phyloP scores from a whole-genome alignment of 1,140 invertebrate species.

The Gryllus bimaculatus region DNA sequence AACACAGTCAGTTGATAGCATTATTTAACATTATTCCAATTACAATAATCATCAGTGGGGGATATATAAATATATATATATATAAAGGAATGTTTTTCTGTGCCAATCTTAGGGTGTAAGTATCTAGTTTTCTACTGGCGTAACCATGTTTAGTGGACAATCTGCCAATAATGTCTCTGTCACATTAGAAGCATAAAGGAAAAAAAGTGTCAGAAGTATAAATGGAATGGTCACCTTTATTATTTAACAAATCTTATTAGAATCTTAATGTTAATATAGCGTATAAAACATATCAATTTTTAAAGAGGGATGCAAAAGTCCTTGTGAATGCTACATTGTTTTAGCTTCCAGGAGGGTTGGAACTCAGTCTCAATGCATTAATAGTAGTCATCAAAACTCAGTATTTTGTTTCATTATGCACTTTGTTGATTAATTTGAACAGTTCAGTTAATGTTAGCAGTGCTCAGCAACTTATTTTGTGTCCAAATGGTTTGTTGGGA shows the following conservation, averaged over 20 bases:
- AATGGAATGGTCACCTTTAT: conserved; percentile 9
- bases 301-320: neutral
- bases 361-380: neutral
- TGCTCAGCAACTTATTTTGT: neutral
- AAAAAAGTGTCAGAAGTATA: conserved; percentile 6
- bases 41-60: conserved; percentile 6
- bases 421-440: neutral
- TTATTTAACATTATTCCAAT: conserved; percentile 1
- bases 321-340: neutral
- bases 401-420: neutral
- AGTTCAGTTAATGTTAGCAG: neutral
- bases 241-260: conserved; percentile 8
- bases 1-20: neutral
- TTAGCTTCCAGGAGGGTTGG: neutral
- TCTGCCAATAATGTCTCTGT: conserved; percentile 11
- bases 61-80: neutral
- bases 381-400: neutral
- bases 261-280: conserved; percentile 15
- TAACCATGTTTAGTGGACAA: conserved; percentile 19
- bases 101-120: conserved; percentile 21
- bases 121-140: conserved; percentile 21
- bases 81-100: conserved; percentile 20
- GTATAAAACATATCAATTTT: conserved; percentile 16
- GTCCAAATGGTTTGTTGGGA: neutral
- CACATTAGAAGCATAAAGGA: neutral